A percentile compares a stretch with the other conserved stretches of the same genome.
phyloP scores from a whole-genome alignment of 2,888 invertebrate genomes.

The Scrobipalpa atriplicella region DNA sequence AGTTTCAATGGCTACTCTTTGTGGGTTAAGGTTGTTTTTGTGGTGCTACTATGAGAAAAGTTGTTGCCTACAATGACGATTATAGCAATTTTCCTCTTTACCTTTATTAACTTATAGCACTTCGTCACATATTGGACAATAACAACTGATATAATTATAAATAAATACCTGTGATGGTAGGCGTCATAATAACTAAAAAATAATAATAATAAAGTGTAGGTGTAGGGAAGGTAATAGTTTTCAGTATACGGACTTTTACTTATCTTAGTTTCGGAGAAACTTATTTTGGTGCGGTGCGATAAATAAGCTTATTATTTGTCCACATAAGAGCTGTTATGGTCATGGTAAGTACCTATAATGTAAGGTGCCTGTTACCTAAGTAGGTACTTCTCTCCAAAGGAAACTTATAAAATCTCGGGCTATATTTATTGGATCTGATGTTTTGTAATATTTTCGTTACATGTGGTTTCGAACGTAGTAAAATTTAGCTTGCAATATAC shows the following conservation, averaged over 20 bases:
- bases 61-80: not conserved
- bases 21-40: conserved; percentile 47
- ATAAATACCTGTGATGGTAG: not conserved
- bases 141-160: not conserved
- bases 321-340: no score
- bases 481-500: no score
- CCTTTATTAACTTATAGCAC: not conserved
- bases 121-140: not conserved
- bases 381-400: no score
- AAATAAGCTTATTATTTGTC: no score
- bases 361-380: no score
- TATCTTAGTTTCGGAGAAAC: not conserved
- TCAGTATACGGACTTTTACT: not conserved
- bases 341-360: no score
- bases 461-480: no score
- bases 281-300: no score
- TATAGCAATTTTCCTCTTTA: not conserved
- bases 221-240: not conserved
- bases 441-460: no score
- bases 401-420: no score
- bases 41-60: conserved; percentile 16
- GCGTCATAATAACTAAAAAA: not conserved
- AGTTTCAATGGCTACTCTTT: conserved; percentile 39
- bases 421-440: no score
- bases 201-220: no score